Evolutionary conservation across 2,113 vertebrate genomes (phyloP).

Genomic region (Galemys pyrenaicus): DNA sequence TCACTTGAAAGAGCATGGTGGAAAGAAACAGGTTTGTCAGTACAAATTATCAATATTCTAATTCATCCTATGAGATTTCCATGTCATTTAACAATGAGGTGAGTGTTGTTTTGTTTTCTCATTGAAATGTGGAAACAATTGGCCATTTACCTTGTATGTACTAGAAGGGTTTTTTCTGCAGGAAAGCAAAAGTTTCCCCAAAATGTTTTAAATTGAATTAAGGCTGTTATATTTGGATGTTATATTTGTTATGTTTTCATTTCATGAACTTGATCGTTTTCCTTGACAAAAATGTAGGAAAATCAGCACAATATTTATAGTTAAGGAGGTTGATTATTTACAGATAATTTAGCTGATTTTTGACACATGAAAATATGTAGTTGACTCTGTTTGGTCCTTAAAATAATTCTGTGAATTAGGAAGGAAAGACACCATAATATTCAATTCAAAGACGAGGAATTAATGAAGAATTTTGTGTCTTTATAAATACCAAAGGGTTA

Average conservation of each 20-base stretch:
- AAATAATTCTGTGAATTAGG: not conserved
- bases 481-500: not conserved
- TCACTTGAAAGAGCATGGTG: slow-evolving; percentile 22
- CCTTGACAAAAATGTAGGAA: slow-evolving; percentile 19
- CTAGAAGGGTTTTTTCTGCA: not conserved
- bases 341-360: not conserved
- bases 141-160: not conserved
- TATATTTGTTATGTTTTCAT: not conserved
- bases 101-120: not conserved
- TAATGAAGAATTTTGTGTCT: not conserved
- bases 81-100: slow-evolving; percentile 45
- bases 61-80: slow-evolving; percentile 34
- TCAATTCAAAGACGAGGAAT: not conserved
- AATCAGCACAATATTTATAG: not conserved
- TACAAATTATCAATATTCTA: slow-evolving; percentile 4
- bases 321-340: not conserved
- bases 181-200: slow-evolving; percentile 30
- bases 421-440: not conserved
- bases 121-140: not conserved
- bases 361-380: not conserved
- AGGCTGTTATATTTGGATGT: not conserved
- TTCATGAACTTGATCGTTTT: not conserved
- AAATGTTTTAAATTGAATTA: not conserved
- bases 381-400: not conserved
- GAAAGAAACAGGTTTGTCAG: slow-evolving; percentile 33